These are phyloP conservation scores for Perizoma flavofasciatum DNA, from an alignment of 2,888 invertebrate genomes.

Conservation along the genomic window DNA sequence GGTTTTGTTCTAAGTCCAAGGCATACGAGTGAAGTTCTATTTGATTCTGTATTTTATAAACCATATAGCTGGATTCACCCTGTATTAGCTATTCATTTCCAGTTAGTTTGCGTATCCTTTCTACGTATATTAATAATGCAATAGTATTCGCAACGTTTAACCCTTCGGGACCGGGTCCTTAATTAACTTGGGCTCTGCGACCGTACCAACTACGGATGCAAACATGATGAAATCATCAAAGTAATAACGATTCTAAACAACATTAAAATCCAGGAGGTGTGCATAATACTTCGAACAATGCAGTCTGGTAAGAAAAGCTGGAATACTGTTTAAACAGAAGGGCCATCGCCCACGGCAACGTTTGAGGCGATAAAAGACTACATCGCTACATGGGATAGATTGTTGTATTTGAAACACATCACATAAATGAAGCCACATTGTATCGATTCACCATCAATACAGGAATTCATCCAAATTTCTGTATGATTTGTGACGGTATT, in stretches of 20 bases:
- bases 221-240: conserved; percentile 46
- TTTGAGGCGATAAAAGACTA: too few species aligned
- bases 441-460: too few species aligned
- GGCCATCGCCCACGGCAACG: too few species aligned
- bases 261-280: conserved; percentile 38
- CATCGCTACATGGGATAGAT: too few species aligned
- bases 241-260: conserved; percentile 40
- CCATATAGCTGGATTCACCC: neutral
- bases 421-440: too few species aligned
- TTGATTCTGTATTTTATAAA: too few species aligned
- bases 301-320: conserved; percentile 10
- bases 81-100: conserved; percentile 19
- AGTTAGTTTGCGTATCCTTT: conserved; percentile 19
- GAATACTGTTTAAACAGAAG: neutral
- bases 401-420: too few species aligned
- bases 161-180: conserved; percentile 51
- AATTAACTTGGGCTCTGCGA: conserved; percentile 50
- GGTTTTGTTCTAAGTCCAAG: too few species aligned
- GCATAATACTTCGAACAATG: conserved; percentile 31
- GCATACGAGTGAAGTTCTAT: too few species aligned
- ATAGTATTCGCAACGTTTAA: conserved; percentile 49
- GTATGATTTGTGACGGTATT: too few species aligned
- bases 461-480: too few species aligned
- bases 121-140: conserved; percentile 57
- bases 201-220: conserved; percentile 49